These are phyloP conservation scores for Agrotis puta DNA, from an alignment of 2,888 invertebrate genomes.

Conservation along the genomic window DNA sequence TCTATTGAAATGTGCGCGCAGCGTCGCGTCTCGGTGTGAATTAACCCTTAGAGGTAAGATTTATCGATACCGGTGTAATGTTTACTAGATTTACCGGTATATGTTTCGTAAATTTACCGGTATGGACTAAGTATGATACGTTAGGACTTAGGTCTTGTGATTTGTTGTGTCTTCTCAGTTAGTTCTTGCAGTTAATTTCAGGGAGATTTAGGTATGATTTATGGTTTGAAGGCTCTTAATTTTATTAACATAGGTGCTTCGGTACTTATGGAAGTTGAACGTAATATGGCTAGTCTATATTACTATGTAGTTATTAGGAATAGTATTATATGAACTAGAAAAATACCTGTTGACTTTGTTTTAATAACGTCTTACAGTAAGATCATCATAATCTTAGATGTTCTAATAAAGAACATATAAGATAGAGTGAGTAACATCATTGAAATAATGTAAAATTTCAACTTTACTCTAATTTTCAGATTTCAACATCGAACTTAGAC, in stretches of 20 bases:
- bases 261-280: too few species aligned
- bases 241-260: neutral
- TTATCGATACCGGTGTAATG: slow-evolving; percentile 45
- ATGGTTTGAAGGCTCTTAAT: neutral
- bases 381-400: too few species aligned
- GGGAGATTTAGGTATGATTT: slow-evolving; percentile 9
- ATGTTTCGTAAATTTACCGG: neutral
- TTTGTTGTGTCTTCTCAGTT: slow-evolving; percentile 40
- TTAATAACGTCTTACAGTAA: neutral
- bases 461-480: too few species aligned
- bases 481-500: too few species aligned
- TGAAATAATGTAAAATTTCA: too few species aligned
- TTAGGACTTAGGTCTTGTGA: slow-evolving; percentile 38
- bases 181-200: slow-evolving; percentile 11
- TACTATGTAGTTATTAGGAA: too few species aligned
- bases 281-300: too few species aligned
- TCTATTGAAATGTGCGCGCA: too few species aligned
- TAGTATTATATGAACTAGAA: neutral
- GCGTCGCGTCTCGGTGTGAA: too few species aligned
- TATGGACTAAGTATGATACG: slow-evolving; percentile 33
- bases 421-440: too few species aligned
- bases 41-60: slow-evolving; percentile 42
- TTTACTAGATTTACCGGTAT: slow-evolving; percentile 21
- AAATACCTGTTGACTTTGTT: neutral
- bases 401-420: too few species aligned